A percentile compares a stretch with the other conserved stretches of the same genome.
Conservation (phyloP, 2,888 invertebrate genomes). For the Globia sparganii region DNA sequence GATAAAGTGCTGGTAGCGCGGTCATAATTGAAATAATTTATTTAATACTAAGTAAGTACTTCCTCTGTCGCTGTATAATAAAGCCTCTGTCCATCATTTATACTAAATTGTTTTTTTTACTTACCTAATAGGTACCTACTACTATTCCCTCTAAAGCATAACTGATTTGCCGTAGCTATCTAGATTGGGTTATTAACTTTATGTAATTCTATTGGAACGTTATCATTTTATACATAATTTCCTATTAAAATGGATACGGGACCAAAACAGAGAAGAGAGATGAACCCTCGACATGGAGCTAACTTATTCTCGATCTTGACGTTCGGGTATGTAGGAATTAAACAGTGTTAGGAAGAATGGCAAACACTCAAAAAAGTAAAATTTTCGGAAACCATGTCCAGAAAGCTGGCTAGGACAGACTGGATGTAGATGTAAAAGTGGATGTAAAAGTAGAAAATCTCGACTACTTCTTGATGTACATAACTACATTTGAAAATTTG, state of each 20-base stretch:
- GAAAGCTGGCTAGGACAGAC: background rate
- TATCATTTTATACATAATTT: background rate
- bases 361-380: background rate
- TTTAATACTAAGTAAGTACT: background rate
- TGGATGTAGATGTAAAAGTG: no score
- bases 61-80: background rate
- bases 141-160: background rate
- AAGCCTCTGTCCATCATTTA: background rate
- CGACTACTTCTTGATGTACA: background rate
- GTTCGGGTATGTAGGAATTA: conserved; percentile 85
- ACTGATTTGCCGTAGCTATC: conserved; percentile 33
- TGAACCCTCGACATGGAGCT: conserved; percentile 89
- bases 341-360: background rate
- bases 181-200: conserved; percentile 30
- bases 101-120: background rate
- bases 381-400: background rate
- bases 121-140: background rate
- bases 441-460: background rate
- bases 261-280: conserved; percentile 80
- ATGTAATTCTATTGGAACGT: conserved; percentile 9
- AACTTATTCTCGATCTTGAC: conserved; percentile 89
- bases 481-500: background rate
- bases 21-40: background rate
- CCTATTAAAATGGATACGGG: conserved; percentile 82
- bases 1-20: background rate